Conservation (phyloP, 1,140 invertebrate genomes). For the Nasonia giraulti region DNA sequence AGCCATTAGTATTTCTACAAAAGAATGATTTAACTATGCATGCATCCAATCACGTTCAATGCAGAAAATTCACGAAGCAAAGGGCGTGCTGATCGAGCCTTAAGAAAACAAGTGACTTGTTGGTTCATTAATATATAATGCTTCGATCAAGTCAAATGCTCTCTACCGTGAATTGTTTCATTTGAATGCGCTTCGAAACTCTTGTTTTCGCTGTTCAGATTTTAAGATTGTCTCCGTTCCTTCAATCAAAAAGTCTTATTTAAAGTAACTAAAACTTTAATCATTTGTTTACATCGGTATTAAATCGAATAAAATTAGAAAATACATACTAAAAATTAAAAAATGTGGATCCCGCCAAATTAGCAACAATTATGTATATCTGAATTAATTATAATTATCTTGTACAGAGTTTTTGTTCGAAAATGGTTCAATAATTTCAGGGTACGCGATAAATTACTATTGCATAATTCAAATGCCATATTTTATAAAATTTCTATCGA, state of each 20-base stretch:
- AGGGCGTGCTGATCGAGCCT: slow-evolving; percentile 30
- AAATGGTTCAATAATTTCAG: too few species aligned
- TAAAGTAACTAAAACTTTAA: slow-evolving; percentile 16
- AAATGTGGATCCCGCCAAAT: too few species aligned
- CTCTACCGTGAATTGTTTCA: slow-evolving; percentile 42
- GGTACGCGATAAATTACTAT: too few species aligned
- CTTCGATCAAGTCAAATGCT: slow-evolving; percentile 48
- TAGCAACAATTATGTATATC: too few species aligned
- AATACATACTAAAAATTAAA: too few species aligned
- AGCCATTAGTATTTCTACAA: neutral
- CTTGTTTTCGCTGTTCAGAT: neutral
- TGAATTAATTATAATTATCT: too few species aligned
- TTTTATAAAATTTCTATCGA: too few species aligned
- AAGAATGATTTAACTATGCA: slow-evolving; percentile 31
- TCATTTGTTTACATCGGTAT: too few species aligned
- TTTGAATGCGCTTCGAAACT: slow-evolving; percentile 44
- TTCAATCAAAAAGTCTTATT: slow-evolving; percentile 23
- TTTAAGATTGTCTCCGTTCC: slow-evolving; percentile 37
- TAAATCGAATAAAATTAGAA: too few species aligned
- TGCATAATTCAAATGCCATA: too few species aligned
- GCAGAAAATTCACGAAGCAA: slow-evolving; percentile 21
- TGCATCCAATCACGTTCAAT: slow-evolving; percentile 16
- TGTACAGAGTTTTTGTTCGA: too few species aligned
- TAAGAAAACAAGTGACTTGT: slow-evolving; percentile 40
- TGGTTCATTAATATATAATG: slow-evolving; percentile 51